phyloP scores from a whole-genome alignment of 2,888 invertebrate genomes.

The Apoda limacodes region DNA sequence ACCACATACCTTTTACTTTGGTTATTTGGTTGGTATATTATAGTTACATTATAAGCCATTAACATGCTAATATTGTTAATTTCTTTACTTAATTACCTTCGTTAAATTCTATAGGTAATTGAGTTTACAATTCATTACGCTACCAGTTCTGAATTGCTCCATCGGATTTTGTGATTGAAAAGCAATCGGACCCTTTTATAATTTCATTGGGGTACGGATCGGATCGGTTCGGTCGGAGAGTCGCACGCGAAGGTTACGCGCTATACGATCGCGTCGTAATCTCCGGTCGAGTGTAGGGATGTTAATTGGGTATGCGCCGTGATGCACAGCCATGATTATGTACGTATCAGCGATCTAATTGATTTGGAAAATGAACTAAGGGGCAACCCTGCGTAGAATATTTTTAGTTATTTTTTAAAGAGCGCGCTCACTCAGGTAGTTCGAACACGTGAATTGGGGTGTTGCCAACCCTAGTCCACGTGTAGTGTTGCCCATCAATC shows the following conservation, averaged over 20 bases:
- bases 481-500: constrained; percentile 38
- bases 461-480: constrained; percentile 30
- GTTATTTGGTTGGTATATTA: too few relatives aligned
- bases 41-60: too few relatives aligned
- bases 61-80: too few relatives aligned
- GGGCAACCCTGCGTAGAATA: constrained; percentile 2
- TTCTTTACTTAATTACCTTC: too few relatives aligned
- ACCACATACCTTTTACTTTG: too few relatives aligned
- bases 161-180: constrained; percentile 41
- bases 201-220: constrained; percentile 33
- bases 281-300: constrained; percentile 41
- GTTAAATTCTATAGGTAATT: too few relatives aligned
- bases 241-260: constrained; percentile 34
- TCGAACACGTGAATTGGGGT: too few relatives aligned
- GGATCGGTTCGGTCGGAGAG: constrained; percentile 17
- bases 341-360: constrained; percentile 26
- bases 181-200: constrained; percentile 36
- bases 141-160: too few relatives aligned
- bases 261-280: constrained; percentile 31
- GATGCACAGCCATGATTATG: constrained; percentile 34
- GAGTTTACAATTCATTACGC: too few relatives aligned
- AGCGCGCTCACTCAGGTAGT: too few relatives aligned
- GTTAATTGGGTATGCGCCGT: constrained; percentile 47
- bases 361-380: not conserved
- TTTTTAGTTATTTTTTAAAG: too few relatives aligned